phyloP scores from a whole-genome alignment of 2,888 invertebrate species.

The Norana najaformis region DNA sequence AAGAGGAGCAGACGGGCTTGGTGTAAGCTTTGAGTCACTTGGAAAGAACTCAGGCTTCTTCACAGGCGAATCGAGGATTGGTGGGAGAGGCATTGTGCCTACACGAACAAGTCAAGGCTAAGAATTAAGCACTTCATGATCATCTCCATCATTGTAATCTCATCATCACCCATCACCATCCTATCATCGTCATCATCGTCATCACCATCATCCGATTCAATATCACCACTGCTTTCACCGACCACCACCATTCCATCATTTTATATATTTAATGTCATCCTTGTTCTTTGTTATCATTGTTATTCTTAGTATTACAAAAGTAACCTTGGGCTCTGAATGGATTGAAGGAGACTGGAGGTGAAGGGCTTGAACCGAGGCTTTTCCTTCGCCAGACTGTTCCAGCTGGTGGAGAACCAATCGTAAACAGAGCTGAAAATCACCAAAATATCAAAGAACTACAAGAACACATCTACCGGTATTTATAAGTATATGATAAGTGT shows the following conservation, averaged over 20 bases:
- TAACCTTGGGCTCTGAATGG: neutral
- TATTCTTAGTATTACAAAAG: neutral
- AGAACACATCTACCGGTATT: neutral
- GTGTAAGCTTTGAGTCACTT: neutral
- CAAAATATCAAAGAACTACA: neutral
- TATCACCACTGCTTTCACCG: neutral
- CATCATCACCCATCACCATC: neutral
- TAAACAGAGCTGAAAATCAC: constrained; percentile 23
- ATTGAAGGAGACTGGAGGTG: constrained; percentile 35
- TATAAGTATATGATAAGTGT: neutral
- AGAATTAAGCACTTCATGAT: neutral
- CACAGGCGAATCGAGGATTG: constrained; percentile 1
- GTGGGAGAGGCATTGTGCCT: neutral
- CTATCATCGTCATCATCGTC: neutral
- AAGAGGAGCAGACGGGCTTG: neutral
- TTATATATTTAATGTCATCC: neutral
- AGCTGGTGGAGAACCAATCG: constrained; percentile 25
- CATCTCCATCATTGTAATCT: neutral
- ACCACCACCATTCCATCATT: neutral
- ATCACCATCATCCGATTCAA: neutral
- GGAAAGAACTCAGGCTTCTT: constrained; percentile 2
- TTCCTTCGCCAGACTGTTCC: constrained; percentile 30
- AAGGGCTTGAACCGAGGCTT: constrained; percentile 43
- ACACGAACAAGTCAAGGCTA: neutral
- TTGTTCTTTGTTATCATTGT: neutral